These are phyloP conservation scores for Virgularia gustaviana DNA, from an alignment of 92 coral and sea anemone genomes.

Conservation along the genomic window DNA sequence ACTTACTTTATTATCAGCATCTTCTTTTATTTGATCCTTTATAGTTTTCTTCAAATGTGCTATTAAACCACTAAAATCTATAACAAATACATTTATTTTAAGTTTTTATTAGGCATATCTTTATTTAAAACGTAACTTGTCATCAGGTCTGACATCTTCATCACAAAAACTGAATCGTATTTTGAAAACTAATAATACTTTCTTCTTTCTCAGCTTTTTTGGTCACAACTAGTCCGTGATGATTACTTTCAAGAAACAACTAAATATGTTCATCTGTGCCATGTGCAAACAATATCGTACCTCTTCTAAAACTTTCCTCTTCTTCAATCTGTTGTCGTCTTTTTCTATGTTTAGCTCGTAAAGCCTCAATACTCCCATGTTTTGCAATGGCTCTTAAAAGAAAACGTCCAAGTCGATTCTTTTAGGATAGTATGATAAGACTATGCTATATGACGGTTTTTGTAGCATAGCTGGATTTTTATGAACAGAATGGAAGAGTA, in stretches of 20 bases:
- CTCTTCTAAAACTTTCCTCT: conserved; percentile 86
- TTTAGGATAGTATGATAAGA: no score
- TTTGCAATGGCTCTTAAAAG: conserved; percentile 82
- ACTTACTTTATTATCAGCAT: conserved; percentile 81
- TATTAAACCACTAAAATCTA: conserved; percentile 86
- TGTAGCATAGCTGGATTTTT: background rate
- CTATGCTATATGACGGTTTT: no score
- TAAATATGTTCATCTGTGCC: no score
- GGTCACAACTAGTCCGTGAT: no score
- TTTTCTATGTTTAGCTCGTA: conserved; percentile 71
- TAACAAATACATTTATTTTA: background rate
- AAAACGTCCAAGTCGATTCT: no score
- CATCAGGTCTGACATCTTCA: background rate
- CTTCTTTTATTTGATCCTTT: conserved; percentile 85
- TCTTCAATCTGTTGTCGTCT: conserved; percentile 78
- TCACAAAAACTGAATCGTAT: no score
- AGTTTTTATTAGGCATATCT: background rate
- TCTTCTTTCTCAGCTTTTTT: no score
- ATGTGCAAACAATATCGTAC: no score
- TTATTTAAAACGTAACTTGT: background rate
- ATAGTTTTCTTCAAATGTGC: conserved; percentile 96
- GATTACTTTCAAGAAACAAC: no score
- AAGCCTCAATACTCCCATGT: conserved; percentile 91
- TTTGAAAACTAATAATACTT: no score
- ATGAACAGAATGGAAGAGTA: no score